A percentile compares a stretch with the other conserved stretches of the same genome.
These are phyloP conservation scores for Macaca fascicularis DNA, from an alignment of 2,113 vertebrate genomes.

Conservation along the genomic window DNA sequence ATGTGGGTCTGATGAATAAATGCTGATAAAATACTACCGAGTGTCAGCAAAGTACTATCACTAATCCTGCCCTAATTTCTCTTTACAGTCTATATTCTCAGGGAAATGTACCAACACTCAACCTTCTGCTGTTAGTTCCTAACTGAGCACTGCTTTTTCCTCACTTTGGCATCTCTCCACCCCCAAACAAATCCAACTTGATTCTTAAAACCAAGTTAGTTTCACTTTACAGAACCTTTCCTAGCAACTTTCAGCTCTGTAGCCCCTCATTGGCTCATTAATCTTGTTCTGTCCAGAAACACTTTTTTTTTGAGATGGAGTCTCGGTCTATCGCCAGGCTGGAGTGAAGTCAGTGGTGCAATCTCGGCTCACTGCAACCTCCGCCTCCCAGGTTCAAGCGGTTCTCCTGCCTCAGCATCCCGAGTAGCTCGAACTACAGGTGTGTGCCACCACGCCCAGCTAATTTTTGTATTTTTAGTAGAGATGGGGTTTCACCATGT, in stretches of 20 bases:
- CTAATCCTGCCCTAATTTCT: not conserved
- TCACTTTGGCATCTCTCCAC: not conserved
- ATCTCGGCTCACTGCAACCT: too few species aligned
- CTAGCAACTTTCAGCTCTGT: not conserved
- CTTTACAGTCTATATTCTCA: not conserved
- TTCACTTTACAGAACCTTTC: not conserved
- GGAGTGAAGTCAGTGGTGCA: too few species aligned
- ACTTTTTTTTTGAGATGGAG: not conserved
- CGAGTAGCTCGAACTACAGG: too few species aligned
- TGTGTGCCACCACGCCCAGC: too few species aligned
- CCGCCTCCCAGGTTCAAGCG: too few species aligned
- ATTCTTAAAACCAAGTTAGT: not conserved
- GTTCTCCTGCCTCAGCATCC: too few species aligned
- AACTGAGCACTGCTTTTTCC: not conserved
- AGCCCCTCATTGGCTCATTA: not conserved
- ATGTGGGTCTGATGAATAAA: not conserved
- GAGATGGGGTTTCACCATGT: too few species aligned
- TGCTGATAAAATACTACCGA: not conserved
- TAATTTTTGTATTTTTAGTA: too few species aligned
- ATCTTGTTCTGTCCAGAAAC: not conserved
- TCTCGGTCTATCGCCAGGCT: too few species aligned
- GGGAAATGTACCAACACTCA: not conserved
- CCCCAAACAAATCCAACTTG: not conserved
- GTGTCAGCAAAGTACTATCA: not conserved
- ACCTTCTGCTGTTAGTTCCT: not conserved